Conservation (phyloP, 2,113 vertebrate species). For the Grantiella picta region DNA sequence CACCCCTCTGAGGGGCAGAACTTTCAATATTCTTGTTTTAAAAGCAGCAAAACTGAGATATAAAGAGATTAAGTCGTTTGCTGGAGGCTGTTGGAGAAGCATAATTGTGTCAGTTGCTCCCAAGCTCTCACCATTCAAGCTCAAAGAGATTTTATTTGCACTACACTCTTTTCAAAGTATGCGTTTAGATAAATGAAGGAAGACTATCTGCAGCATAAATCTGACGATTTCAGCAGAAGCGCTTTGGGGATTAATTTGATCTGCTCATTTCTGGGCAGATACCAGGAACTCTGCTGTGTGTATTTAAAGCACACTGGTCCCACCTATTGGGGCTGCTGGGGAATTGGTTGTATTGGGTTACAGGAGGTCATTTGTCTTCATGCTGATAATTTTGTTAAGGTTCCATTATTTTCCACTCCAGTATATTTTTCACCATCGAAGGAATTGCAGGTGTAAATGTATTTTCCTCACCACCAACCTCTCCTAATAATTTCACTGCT, state of each 20-base stretch:
- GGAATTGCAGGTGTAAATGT: not conserved
- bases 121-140: not conserved
- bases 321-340: not conserved
- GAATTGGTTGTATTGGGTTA: not conserved
- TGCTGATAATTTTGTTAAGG: not conserved
- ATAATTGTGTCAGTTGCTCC: not conserved
- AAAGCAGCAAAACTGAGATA: not conserved
- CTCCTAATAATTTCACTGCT: not conserved
- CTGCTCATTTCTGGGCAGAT: not conserved
- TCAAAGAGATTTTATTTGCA: not conserved
- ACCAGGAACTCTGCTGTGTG: not conserved
- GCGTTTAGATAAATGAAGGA: not conserved
- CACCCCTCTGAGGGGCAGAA: not conserved
- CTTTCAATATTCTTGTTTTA: not conserved
- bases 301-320: not conserved
- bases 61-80: not conserved
- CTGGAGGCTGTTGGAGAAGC: not conserved
- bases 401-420: not conserved
- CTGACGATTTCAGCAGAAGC: not conserved
- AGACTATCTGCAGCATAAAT: not conserved
- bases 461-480: not conserved
- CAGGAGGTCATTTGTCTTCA: not conserved
- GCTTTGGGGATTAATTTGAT: not conserved
- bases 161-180: not conserved
- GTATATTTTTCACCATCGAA: not conserved